Evolutionary conservation across 2,113 vertebrate species (phyloP).

Genomic region (Taurulus bubalis): DNA sequence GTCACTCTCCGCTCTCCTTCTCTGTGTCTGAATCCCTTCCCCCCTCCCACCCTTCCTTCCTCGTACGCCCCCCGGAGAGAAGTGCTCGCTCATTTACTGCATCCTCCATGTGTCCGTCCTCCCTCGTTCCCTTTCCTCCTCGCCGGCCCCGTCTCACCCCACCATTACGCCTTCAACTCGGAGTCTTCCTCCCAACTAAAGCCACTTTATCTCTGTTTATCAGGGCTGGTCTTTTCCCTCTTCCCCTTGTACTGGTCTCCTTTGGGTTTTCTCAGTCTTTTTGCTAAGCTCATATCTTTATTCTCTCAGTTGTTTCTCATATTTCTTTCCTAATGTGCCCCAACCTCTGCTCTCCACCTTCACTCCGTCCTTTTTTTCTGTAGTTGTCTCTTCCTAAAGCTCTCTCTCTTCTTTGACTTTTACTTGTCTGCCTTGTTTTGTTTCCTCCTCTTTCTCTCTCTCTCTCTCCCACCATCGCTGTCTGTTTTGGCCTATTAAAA

Average conservation of each 20-base stretch:
- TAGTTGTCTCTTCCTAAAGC: constrained; percentile 1
- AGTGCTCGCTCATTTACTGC: constrained; percentile 43
- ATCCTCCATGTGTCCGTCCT: constrained; percentile 31
- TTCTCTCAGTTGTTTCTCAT: constrained; percentile 28
- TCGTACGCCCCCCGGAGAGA: constrained; percentile 18
- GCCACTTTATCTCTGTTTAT: constrained; percentile 56
- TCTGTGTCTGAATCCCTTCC: constrained; percentile 26
- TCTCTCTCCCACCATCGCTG: not conserved
- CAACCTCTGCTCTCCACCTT: constrained; percentile 26
- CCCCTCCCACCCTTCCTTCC: not conserved
- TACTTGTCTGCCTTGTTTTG: constrained; percentile 17
- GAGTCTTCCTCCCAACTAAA: constrained; percentile 26
- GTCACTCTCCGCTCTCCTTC: constrained; percentile 20
- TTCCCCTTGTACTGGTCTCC: not conserved
- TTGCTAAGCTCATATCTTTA: constrained; percentile 46
- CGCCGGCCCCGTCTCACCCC: constrained; percentile 20
- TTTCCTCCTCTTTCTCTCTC: not conserved
- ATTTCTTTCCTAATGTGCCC: constrained; percentile 34
- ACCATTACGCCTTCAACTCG: constrained; percentile 14
- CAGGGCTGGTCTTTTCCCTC: constrained; percentile 11
- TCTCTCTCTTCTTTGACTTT: not conserved
- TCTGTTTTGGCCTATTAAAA: not conserved
- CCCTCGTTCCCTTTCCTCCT: constrained; percentile 8
- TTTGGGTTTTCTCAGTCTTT: constrained; percentile 15
- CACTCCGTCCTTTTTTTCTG: not conserved